Evolutionary conservation across 2,113 vertebrate genomes (phyloP).

Genomic region (Thalassoma bifasciatum): DNA sequence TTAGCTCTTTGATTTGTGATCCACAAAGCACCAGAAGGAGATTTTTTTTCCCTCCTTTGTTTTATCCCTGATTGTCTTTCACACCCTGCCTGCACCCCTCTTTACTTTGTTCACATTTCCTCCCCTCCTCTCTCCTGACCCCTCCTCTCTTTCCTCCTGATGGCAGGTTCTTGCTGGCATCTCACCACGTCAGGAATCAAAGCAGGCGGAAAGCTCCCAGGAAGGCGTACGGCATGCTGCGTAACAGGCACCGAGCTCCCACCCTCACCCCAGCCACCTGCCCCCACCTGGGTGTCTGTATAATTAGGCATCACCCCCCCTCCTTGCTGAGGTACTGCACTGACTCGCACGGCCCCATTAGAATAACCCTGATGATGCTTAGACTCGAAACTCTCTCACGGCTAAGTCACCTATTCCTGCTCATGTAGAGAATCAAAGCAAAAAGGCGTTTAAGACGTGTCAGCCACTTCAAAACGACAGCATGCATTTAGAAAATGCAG

Average conservation of each 20-base stretch:
- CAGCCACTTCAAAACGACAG: slow-evolving; percentile 44
- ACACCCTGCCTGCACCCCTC: background rate
- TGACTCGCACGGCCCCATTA: slow-evolving; percentile 60
- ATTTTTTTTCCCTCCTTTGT: no score
- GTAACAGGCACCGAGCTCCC: slow-evolving; percentile 39
- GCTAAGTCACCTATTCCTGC: background rate
- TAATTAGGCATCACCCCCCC: slow-evolving; percentile 69
- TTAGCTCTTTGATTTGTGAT: slow-evolving; percentile 23
- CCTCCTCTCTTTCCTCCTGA: slow-evolving; percentile 22
- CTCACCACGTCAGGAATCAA: slow-evolving; percentile 59
- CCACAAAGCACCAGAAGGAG: slow-evolving; percentile 1
- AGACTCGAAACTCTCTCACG: slow-evolving; percentile 34
- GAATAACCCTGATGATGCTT: slow-evolving; percentile 45
- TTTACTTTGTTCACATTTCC: slow-evolving; percentile 1
- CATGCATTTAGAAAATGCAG: slow-evolving; percentile 35
- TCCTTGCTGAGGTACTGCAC: slow-evolving; percentile 40
- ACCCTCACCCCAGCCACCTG: background rate
- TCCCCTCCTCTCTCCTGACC: background rate
- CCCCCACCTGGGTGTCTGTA: slow-evolving; percentile 45
- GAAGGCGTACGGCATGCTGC: slow-evolving; percentile 40
- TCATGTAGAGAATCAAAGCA: background rate
- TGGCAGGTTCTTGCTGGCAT: slow-evolving; percentile 46
- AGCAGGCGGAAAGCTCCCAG: slow-evolving; percentile 58
- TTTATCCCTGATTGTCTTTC: background rate
- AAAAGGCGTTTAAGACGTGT: slow-evolving; percentile 5